phyloP scores from a whole-genome alignment of 2,113 vertebrate genomes.

The Mastomys natalensis region DNA sequence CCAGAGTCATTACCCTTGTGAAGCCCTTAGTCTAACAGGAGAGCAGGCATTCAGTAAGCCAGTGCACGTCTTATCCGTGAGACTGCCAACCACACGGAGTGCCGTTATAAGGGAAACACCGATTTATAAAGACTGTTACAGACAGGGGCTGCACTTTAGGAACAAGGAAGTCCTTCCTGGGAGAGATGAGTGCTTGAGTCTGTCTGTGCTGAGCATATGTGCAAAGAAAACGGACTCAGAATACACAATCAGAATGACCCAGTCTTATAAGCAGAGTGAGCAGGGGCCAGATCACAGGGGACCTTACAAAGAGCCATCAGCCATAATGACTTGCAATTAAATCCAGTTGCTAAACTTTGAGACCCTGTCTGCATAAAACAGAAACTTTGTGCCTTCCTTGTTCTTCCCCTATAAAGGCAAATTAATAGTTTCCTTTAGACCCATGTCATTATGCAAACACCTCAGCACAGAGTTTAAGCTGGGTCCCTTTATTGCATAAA shows the following conservation, averaged over 20 bases:
- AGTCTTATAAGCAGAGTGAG: neutral
- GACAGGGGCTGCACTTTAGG: neutral
- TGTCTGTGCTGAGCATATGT: neutral
- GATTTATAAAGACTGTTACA: neutral
- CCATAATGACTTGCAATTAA: neutral
- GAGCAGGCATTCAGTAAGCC: neutral
- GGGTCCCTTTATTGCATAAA: neutral
- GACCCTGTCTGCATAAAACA: neutral
- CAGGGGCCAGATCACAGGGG: neutral
- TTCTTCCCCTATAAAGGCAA: neutral
- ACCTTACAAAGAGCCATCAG: neutral
- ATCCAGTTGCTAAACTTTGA: neutral
- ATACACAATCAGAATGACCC: neutral
- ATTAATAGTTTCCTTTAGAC: neutral
- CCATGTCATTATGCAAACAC: neutral
- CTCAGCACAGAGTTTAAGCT: conserved; percentile 23
- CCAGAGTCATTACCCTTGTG: neutral
- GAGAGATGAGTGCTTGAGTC: neutral
- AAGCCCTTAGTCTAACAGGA: neutral
- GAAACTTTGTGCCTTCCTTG: neutral
- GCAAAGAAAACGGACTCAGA: neutral
- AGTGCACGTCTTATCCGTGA: neutral
- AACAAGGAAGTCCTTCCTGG: neutral
- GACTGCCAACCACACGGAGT: neutral
- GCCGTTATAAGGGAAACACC: neutral